Percentiles rank a stretch among this genome's conserved stretches.
These are phyloP conservation scores for Garrulus glandarius DNA, from an alignment of 2,797 vertebrate species.

Conservation along the genomic window DNA sequence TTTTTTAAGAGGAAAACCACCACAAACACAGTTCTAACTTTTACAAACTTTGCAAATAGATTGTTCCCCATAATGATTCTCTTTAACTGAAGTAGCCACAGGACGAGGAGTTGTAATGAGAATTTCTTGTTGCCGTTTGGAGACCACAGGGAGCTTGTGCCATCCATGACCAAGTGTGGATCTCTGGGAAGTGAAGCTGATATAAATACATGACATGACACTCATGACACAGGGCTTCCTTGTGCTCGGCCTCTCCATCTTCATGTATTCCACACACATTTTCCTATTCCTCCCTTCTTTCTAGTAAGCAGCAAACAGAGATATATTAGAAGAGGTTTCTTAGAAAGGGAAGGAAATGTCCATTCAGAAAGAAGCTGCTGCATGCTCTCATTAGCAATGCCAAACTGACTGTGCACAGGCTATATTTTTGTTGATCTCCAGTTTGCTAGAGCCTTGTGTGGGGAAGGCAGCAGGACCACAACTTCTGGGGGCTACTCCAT, in stretches of 20 bases:
- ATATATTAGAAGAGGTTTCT: neutral
- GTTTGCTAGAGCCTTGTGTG: neutral
- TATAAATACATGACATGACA: neutral
- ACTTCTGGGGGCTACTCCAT: rapidly evolving
- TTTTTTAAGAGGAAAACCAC: neutral
- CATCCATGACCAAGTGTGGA: neutral
- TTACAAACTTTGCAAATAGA: neutral
- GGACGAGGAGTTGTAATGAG: neutral
- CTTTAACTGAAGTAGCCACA: neutral
- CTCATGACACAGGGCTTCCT: neutral
- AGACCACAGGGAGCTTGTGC: neutral
- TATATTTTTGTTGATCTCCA: neutral
- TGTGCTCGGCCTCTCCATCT: neutral
- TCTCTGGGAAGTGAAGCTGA: neutral
- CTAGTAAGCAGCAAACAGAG: neutral
- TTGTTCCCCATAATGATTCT: neutral
- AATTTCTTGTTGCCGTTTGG: neutral
- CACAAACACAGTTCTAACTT: neutral
- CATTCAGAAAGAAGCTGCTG: neutral
- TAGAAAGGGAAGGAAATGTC: rapidly evolving
- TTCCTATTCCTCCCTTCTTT: neutral
- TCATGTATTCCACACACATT: neutral
- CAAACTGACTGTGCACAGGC: rapidly evolving
- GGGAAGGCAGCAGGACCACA: neutral
- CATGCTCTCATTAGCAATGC: neutral